Base-by-base conservation (phyloP, 1,140 invertebrate species). In the Zophobas morio region DNA sequence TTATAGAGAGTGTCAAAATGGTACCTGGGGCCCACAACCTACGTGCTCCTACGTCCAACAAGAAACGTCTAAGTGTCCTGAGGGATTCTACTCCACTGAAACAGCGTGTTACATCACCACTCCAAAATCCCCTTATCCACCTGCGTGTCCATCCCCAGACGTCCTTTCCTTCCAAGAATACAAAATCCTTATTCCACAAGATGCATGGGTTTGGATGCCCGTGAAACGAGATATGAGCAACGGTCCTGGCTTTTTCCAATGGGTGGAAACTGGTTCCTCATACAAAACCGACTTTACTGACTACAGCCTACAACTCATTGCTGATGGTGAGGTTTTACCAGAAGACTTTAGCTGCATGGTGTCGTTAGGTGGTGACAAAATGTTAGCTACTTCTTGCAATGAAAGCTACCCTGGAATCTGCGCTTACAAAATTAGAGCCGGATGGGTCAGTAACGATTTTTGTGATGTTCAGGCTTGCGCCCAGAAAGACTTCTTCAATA, bases 201-300 rank as follows among this genome's bases (percentile, higher is more conserved):
- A 5, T 6, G 54, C 3, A 46, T 46, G 39, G 2, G 34, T 72
- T 42, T 72, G 70, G 70, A 72, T 72, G 70, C 70, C 70, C 0
- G 70, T 72, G 8, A 32, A 36, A 8, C 20, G 73, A 32, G 57
- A 75, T 36, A 3, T 75, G 2, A 63, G 36, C 37, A 60, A 75
- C 6, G 73, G 73, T 49, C 46, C 33, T 6, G 73, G 73, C 0
- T 6, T 46, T 6, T 56, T 75, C 39, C 3, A 46, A 60, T 75
- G 73, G 73, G 6, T 46, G 3, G 73, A 75, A 46, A 0, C 46
- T 46, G 47, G 39, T 35, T 6, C 1, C n/a, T 75, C 6, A 1
- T 75, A 63, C 32, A 8, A 40, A 34, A 63, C 20, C 6, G 32
- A 35, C 0, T 46, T 6, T 51, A 33, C 4, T 46, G 42, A 20